phyloP scores from a whole-genome alignment of 2,888 invertebrate genomes.

The Pterostichus madidus region DNA sequence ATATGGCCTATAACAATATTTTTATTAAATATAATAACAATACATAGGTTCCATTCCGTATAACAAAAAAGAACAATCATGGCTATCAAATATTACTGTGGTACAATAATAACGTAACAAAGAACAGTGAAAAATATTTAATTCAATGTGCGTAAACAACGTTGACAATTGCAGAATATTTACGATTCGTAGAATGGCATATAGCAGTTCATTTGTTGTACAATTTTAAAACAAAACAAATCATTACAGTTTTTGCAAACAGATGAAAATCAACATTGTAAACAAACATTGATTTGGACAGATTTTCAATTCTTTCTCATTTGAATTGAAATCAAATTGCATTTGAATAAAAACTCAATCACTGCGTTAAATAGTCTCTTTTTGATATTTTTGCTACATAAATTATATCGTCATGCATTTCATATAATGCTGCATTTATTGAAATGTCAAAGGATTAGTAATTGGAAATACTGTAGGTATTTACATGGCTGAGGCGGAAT shows the following conservation, averaged over 20 bases:
- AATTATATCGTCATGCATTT: conserved; percentile 30
- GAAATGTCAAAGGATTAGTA: conserved; percentile 41
- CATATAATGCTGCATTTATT: conserved; percentile 24
- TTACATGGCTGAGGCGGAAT: conserved; percentile 2
- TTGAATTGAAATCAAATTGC: conserved; percentile 41
- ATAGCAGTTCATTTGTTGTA: conserved; percentile 15
- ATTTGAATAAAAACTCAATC: conserved; percentile 25
- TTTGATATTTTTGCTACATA: conserved; percentile 23
- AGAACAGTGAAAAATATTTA: no score
- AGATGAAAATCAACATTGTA: conserved; percentile 53
- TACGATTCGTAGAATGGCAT: background rate
- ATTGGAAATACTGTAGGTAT: conserved; percentile 21
- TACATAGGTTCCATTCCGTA: no score
- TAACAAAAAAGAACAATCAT: no score
- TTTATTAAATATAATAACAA: no score
- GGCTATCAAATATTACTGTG: no score
- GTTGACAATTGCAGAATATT: conserved; percentile 11
- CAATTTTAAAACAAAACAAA: conserved; percentile 50
- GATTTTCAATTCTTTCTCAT: conserved; percentile 36
- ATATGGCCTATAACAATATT: no score
- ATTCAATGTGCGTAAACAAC: background rate
- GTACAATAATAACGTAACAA: no score
- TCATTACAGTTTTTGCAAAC: conserved; percentile 45
- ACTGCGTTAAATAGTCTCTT: conserved; percentile 24
- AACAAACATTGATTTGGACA: conserved; percentile 50